Base-by-base conservation (phyloP, 92 coral and sea anemone genomes). In the Ricordea florida region DNA sequence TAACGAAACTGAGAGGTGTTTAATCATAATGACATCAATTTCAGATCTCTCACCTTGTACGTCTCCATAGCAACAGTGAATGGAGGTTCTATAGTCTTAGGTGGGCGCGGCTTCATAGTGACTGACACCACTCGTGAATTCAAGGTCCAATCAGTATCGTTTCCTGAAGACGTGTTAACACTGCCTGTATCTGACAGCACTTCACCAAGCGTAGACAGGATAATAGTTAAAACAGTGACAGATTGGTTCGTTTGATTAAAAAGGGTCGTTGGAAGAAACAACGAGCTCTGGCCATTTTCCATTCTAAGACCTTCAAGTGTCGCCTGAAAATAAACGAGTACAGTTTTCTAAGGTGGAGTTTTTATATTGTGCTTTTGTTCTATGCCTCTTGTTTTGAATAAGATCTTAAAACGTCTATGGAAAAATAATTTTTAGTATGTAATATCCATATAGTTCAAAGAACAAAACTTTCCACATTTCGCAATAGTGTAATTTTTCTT, bases 91-190 rank as follows among this genome's bases (percentile, higher is more conserved):
- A 82, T 61, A n/a, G 23, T 30, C 13, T 33, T 29, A 25, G 33
- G 34, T 38, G 62, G 76, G 43, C 53, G 62, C 23, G 87, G 87
- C 49, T 59, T 63, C 8, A 82, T 62, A 0, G 87, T 74, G 35
- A 69, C 45, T 26, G 87, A 82, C 18, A 75, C 57, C 14, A 82
- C 23, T 21, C 48, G 43, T 14, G 87, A 82, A 34, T 69, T 65
- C 2, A 52, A 21, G 25, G 44, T 28, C 62, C 70, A 70, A 7
- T 43, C 34, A 21, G 62, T 41, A 14, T 24, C 37, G 34, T 22
- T 50, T 2, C 7, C 1, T 1, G 28, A 11, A 18, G 71, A 64
- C 4, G 40, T 2, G 16, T 51, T 15, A 10, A 31, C 33, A 9
- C 17, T 3, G 0, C 0, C 33, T 0, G 62, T 22, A 21, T 28